Conservation (phyloP, 2,888 invertebrate species). For the Lycophotia porphyrea region DNA sequence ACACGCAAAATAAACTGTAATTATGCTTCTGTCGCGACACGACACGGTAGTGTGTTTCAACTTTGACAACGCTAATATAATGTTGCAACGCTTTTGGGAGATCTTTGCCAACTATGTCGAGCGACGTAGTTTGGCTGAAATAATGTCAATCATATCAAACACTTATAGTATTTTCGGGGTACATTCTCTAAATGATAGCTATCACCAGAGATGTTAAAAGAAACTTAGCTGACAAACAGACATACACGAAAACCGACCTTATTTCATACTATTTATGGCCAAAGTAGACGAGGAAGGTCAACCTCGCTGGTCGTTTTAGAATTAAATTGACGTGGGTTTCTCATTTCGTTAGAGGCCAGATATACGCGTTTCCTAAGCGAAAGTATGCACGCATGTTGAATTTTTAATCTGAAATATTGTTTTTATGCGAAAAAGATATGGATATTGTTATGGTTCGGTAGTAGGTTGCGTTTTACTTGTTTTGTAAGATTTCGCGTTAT, state of each 20-base stretch:
- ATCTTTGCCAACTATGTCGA: too few species aligned
- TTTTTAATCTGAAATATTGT: slow-evolving; percentile 62
- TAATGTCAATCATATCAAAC: not conserved
- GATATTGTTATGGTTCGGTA: slow-evolving; percentile 9
- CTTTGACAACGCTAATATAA: too few species aligned
- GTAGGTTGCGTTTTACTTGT: not conserved
- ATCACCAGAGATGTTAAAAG: not conserved
- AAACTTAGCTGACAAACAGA: not conserved
- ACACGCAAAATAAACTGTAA: too few species aligned
- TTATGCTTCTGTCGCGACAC: too few species aligned
- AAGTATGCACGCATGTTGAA: slow-evolving; percentile 62
- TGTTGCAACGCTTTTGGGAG: too few species aligned
- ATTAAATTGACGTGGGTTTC: slow-evolving; percentile 71
- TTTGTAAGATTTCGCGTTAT: not conserved
- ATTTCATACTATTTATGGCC: not conserved
- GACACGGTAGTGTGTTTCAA: too few species aligned
- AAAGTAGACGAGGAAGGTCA: slow-evolving; percentile 40
- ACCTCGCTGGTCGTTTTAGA: slow-evolving; percentile 56
- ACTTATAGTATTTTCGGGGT: not conserved
- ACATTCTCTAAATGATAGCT: not conserved
- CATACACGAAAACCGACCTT: not conserved
- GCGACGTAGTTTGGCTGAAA: not conserved
- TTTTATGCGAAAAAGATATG: slow-evolving; percentile 36
- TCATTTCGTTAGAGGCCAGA: slow-evolving; percentile 67
- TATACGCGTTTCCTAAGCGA: slow-evolving; percentile 59